phyloP scores from a whole-genome alignment of 2,888 invertebrate genomes.

The Blomia tropicalis region DNA sequence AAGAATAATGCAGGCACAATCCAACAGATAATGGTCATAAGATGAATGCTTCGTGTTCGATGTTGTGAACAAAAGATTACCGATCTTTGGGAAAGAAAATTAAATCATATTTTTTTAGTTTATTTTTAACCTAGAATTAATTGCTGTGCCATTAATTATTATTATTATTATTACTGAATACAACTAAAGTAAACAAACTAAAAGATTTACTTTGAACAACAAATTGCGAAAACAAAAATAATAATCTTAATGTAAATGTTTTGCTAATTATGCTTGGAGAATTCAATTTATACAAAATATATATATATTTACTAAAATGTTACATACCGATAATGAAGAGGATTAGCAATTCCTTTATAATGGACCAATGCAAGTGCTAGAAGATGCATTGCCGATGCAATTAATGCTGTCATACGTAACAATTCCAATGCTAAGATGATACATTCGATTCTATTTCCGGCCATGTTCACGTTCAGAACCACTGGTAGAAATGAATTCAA shows the following conservation, averaged over 20 bases:
- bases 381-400: constrained; percentile 48
- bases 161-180: no score
- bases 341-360: constrained; percentile 47
- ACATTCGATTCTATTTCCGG: constrained; percentile 29
- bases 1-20: constrained; percentile 41
- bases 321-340: constrained; percentile 42
- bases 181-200: not conserved
- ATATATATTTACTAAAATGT: not conserved
- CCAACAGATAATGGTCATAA: constrained; percentile 37
- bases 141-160: no score
- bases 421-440: constrained; percentile 35
- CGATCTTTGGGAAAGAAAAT: no score
- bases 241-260: not conserved
- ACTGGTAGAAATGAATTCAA: constrained; percentile 43
- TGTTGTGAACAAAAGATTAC: constrained; percentile 24
- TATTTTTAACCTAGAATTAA: no score
- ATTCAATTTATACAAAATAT: no score
- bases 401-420: constrained; percentile 44
- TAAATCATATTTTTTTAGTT: not conserved
- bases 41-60: constrained; percentile 24
- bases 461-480: constrained; percentile 32
- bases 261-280: no score
- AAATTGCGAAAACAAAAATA: not conserved
- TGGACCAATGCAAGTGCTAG: constrained; percentile 49
- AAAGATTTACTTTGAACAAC: not conserved